Evolutionary conservation across 2,113 vertebrate species (phyloP).

Genomic region (Phylloscopus trochilus): DNA sequence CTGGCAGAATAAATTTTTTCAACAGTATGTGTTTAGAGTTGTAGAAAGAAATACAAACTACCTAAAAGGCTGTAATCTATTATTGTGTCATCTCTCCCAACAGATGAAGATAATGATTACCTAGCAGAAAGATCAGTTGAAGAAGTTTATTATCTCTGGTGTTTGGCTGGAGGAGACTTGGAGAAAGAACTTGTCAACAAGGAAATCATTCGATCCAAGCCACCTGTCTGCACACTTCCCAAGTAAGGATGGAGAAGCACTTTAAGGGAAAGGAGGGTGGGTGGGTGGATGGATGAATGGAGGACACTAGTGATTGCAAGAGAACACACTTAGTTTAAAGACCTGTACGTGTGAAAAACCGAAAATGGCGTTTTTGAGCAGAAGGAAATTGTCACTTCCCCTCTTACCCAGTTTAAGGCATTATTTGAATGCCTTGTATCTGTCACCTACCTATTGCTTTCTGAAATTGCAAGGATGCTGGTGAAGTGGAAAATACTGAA

Average conservation of each 20-base stretch:
- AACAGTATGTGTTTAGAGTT: not conserved
- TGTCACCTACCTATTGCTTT: not conserved
- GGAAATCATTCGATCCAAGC: slow-evolving; percentile 96
- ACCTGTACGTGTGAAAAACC: not conserved
- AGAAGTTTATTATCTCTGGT: slow-evolving; percentile 97
- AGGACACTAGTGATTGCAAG: not conserved
- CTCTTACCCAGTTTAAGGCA: not conserved
- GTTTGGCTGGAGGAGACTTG: slow-evolving; percentile 95
- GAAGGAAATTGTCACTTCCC: not conserved
- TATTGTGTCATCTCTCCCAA: slow-evolving; percentile 34
- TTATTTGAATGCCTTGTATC: not conserved
- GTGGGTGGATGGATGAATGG: not conserved
- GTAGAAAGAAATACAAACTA: not conserved
- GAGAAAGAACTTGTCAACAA: slow-evolving; percentile 97
- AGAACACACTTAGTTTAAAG: not conserved
- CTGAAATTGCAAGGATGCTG: not conserved
- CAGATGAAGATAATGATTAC: slow-evolving; percentile 84
- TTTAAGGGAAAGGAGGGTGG: not conserved
- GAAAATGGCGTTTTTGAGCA: not conserved
- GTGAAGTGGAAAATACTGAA: not conserved
- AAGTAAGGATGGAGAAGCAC: slow-evolving; percentile 78
- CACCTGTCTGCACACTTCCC: slow-evolving; percentile 94
- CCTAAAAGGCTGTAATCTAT: not conserved
- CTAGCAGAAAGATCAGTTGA: slow-evolving; percentile 90
- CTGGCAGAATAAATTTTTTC: not conserved